phyloP scores from a whole-genome alignment of 2,888 invertebrate species.

The Autographa pulchrina region DNA sequence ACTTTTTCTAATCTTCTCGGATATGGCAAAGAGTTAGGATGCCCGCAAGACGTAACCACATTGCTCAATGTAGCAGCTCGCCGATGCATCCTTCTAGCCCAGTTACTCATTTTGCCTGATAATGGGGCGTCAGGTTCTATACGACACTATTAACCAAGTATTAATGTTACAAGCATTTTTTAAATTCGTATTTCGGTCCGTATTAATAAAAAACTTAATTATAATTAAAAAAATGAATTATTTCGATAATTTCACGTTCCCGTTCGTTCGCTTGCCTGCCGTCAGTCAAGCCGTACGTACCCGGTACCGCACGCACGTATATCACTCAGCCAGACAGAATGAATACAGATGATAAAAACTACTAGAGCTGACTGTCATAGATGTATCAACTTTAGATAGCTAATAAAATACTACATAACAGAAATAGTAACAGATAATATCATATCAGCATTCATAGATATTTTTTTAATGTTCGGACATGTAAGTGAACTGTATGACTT shows the following conservation, averaged over 20 bases:
- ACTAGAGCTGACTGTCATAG: slow-evolving; percentile 26
- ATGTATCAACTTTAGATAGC: background rate
- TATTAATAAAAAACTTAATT: slow-evolving; percentile 28
- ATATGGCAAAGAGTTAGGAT: slow-evolving; percentile 94
- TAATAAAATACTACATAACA: background rate
- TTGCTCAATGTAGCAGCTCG: slow-evolving; percentile 97
- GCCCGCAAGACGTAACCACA: slow-evolving; percentile 97
- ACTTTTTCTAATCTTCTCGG: slow-evolving; percentile 97
- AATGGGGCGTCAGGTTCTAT: slow-evolving; percentile 44
- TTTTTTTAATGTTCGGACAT: too few species aligned
- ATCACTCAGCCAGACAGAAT: background rate
- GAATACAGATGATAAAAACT: slow-evolving; percentile 49
- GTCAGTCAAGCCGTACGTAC: slow-evolving; percentile 42
- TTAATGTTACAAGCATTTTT: slow-evolving; percentile 57
- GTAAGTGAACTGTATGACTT: too few species aligned
- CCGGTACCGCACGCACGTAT: slow-evolving; percentile 30
- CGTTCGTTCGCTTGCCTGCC: slow-evolving; percentile 53
- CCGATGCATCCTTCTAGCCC: slow-evolving; percentile 97
- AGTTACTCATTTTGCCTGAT: slow-evolving; percentile 93
- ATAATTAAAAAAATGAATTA: slow-evolving; percentile 33
- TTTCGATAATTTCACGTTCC: slow-evolving; percentile 46
- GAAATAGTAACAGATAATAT: background rate
- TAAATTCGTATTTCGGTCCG: slow-evolving; percentile 21
- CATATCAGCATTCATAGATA: too few species aligned
- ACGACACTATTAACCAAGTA: slow-evolving; percentile 51